Conservation (phyloP, 2,797 vertebrate genomes). For the Diceros bicornis region DNA sequence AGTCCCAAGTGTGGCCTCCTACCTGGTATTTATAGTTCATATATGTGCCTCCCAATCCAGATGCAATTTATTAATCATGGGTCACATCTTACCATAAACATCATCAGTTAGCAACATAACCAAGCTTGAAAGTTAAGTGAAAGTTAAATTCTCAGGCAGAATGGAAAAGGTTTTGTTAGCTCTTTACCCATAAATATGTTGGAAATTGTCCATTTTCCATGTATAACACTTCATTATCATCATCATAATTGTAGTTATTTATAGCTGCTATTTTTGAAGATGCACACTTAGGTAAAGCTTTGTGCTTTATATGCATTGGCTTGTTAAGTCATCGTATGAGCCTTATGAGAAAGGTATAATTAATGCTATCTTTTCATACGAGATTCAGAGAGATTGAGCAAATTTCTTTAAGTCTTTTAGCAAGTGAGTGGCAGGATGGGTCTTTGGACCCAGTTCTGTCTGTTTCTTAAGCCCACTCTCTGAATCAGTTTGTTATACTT, state of each 20-base stretch:
- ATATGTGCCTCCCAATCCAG: neutral
- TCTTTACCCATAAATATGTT: neutral
- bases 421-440: neutral
- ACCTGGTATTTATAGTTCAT: neutral
- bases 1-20: neutral
- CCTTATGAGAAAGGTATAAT: neutral
- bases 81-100: neutral
- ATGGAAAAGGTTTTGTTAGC: neutral
- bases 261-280: conserved; percentile 28
- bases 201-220: neutral
- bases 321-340: neutral
- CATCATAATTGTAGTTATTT: neutral
- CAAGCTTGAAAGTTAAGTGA: neutral
- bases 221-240: neutral
- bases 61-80: neutral
- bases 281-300: neutral
- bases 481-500: neutral
- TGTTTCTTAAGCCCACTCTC: neutral
- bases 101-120: neutral
- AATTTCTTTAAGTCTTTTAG: neutral
- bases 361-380: neutral
- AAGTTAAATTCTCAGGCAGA: neutral
- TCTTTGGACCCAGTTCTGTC: neutral
- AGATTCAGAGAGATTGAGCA: neutral
- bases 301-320: neutral